These are phyloP conservation scores for Tangara arthus DNA, from an alignment of 2,797 vertebrate species.

Conservation along the genomic window DNA sequence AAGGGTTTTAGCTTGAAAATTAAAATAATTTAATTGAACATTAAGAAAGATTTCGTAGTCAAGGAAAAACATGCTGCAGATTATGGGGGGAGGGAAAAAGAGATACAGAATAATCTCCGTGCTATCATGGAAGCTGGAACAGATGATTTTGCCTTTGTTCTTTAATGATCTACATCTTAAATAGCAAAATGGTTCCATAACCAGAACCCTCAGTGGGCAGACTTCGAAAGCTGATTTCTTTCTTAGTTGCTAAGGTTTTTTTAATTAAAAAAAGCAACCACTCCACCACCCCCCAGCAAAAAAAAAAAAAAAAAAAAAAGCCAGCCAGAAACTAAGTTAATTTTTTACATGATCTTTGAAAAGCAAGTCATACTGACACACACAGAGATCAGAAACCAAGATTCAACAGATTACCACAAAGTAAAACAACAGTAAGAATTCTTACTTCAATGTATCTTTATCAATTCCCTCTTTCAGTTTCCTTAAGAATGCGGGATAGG, in stretches of 20 bases:
- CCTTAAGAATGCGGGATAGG: not conserved
- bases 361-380: not conserved
- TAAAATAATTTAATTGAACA: not conserved
- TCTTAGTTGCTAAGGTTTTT: not conserved
- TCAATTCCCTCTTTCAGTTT: not conserved
- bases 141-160: conserved; percentile 38
- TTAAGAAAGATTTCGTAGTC: not conserved
- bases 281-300: fast-evolving
- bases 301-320: not conserved
- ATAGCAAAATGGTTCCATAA: conserved; percentile 23
- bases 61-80: not conserved
- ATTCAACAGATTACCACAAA: not conserved
- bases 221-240: not conserved
- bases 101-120: not conserved
- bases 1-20: conserved; percentile 32
- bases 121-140: not conserved
- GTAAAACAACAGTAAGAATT: not conserved
- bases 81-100: fast-evolving
- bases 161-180: conserved; percentile 46
- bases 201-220: not conserved
- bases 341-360: not conserved
- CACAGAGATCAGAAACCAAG: not conserved
- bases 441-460: not conserved
- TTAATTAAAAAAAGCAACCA: not conserved
- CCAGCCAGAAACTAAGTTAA: not conserved